Conservation (phyloP, 2,888 invertebrate species). For the Tupiocoris notatus region DNA sequence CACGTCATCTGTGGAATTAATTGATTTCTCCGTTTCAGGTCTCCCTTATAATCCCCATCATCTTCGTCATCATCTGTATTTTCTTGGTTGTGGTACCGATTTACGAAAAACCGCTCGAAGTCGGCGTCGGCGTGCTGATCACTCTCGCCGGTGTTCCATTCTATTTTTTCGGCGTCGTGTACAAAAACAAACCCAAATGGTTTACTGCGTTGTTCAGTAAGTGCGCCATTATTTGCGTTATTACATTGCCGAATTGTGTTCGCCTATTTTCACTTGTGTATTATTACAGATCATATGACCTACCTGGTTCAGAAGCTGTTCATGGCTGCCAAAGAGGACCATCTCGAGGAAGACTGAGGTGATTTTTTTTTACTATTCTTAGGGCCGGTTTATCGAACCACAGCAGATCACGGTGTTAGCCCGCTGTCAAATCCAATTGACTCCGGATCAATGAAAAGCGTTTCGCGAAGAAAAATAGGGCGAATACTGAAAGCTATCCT, state of each 20-base stretch:
- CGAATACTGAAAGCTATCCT: too few relatives aligned
- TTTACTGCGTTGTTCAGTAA: constrained; percentile 64
- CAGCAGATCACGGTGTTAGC: too few relatives aligned
- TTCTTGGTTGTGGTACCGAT: constrained; percentile 77
- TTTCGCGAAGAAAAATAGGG: too few relatives aligned
- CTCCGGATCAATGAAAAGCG: too few relatives aligned
- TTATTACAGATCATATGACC: constrained; percentile 63
- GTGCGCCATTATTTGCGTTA: too few relatives aligned
- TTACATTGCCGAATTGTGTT: too few relatives aligned
- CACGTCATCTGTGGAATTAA: too few relatives aligned
- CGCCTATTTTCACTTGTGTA: too few relatives aligned
- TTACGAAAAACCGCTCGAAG: constrained; percentile 75
- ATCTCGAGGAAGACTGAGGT: constrained; percentile 41
- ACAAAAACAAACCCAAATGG: constrained; percentile 65
- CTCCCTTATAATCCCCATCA: constrained; percentile 69
- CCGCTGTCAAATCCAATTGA: too few relatives aligned
- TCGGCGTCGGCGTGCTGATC: constrained; percentile 73
- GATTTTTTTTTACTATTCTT: neutral
- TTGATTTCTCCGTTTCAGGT: too few relatives aligned
- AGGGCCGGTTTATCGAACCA: neutral
- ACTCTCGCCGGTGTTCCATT: constrained; percentile 81
- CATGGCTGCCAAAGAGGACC: constrained; percentile 73
- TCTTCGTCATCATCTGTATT: constrained; percentile 73
- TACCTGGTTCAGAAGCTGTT: constrained; percentile 69
- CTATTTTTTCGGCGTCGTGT: constrained; percentile 70